A percentile compares a stretch with the other conserved stretches of the same genome.
phyloP scores from a whole-genome alignment of 1,140 invertebrate genomes.

The Drosophila tristis region DNA sequence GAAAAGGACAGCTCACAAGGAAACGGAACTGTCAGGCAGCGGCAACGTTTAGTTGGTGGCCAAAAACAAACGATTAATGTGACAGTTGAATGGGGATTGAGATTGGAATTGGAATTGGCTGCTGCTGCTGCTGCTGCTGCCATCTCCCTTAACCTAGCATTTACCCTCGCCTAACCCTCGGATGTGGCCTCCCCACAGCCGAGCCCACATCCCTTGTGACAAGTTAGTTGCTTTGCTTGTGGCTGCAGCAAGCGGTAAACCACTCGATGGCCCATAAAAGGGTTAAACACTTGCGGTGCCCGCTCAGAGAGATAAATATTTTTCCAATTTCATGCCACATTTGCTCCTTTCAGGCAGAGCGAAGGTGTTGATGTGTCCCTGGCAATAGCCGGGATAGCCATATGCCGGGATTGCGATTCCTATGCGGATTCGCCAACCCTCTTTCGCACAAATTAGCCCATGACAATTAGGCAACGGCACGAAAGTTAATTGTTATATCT shows the following conservation, averaged over 20 bases:
- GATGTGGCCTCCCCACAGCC: conserved; percentile 3
- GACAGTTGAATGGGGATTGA: conserved; percentile 74
- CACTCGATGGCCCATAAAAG: conserved; percentile 59
- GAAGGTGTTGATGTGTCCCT: conserved; percentile 74
- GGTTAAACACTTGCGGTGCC: conserved; percentile 67
- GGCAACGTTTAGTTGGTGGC: conserved; percentile 77
- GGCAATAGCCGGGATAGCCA: conserved; percentile 53
- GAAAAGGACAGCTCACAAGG: conserved; percentile 16
- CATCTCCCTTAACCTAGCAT: too few relatives aligned
- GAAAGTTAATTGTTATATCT: conserved; percentile 73
- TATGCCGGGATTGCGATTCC: conserved; percentile 49
- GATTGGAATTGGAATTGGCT: conserved; percentile 45
- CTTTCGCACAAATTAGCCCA: conserved; percentile 59
- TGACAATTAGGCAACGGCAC: conserved; percentile 57
- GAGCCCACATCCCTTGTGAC: too few relatives aligned
- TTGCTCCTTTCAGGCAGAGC: conserved; percentile 34
- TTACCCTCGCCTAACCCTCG: background rate
- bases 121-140: too few relatives aligned
- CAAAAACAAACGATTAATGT: conserved; percentile 84
- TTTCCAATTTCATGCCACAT: conserved; percentile 80
- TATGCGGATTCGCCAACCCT: conserved; percentile 1
- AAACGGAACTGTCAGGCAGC: conserved; percentile 40
- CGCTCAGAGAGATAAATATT: conserved; percentile 40
- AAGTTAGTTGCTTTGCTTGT: conserved; percentile 73
- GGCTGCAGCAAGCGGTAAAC: conserved; percentile 49